Base-by-base conservation (phyloP, 1,140 invertebrate genomes). In the Saccostrea glomerata region DNA sequence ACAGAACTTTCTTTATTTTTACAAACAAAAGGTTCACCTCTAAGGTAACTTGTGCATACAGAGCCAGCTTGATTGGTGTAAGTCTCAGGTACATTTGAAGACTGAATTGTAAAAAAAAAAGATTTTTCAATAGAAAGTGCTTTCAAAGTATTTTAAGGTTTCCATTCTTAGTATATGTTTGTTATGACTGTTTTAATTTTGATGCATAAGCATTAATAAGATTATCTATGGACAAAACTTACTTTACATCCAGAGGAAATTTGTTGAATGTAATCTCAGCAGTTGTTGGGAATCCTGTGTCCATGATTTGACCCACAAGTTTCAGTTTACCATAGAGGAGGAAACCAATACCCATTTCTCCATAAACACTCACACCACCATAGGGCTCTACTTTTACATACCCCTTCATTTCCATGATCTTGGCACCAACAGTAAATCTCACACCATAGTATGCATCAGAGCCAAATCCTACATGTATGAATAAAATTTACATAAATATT, bases 161-260 rank as follows among this genome's bases (percentile, higher is more conserved):
- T 17, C 20, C 15, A 58, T 17, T 12, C 56, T 15, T 2, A 56
- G 13, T 58, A n/a, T n/a, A n/a, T n/a, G n/a, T n/a, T n/a, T n/a
- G n/a, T 47, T 6, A 47, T 47, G 40, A 3, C 6, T 47, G 40
- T 47, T 47, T 47, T 47, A 47, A 47, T 47, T 47, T 47, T 47
- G 40, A 47, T 3, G 6, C 40, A 47, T 47, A 47, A 47, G 40
- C 40, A 47, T 6, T 3, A 47, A 47, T 47, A 47, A 47, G 6
- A 6, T 47, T 47, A 17, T 20, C 40, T 0, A 0, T 1, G 20
- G 20, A 60, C 13, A 20, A 4, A 17, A 92, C 92, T 90, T 87
- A 92, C 92, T 66, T 60, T 2, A 92, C 88, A 87, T 91, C 92
- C 23, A 92, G 66, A 56, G 92, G 92, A 82, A 93, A 93, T 56